A percentile compares a stretch with the other conserved stretches of the same genome.
phyloP scores from a whole-genome alignment of 2,888 invertebrate genomes.

The Galerucella calmariensis region DNA sequence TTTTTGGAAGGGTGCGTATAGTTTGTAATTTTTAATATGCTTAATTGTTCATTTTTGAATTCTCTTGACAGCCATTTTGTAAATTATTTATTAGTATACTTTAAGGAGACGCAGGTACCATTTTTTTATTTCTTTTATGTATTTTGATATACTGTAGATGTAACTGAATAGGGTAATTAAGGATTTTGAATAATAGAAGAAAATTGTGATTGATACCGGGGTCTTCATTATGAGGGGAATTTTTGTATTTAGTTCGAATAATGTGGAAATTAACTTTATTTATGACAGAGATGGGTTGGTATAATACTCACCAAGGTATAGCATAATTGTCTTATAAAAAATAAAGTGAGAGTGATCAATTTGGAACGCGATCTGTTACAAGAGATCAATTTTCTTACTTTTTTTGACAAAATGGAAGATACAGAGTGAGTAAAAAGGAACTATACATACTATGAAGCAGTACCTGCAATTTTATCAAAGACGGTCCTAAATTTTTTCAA shows the following conservation, averaged over 20 bases:
- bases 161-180: constrained; percentile 42
- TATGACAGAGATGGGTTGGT: neutral
- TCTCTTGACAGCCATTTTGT: constrained; percentile 49
- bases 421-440: too few relatives aligned
- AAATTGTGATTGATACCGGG: constrained; percentile 13
- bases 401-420: too few relatives aligned
- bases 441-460: too few relatives aligned
- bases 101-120: constrained; percentile 44
- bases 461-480: too few relatives aligned
- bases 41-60: constrained; percentile 58
- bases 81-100: constrained; percentile 50
- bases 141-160: constrained; percentile 24
- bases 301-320: neutral
- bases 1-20: constrained; percentile 51
- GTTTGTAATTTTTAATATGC: constrained; percentile 63
- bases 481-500: too few relatives aligned
- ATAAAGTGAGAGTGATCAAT: too few relatives aligned
- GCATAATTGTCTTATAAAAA: too few relatives aligned
- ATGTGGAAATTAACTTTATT: neutral
- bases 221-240: neutral
- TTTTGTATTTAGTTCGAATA: neutral
- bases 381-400: too few relatives aligned
- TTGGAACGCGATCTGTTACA: too few relatives aligned
- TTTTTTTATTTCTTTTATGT: constrained; percentile 24
- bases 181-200: constrained; percentile 21